phyloP scores from a whole-genome alignment of 2,888 invertebrate species.

The Onthophagus sagittarius region DNA sequence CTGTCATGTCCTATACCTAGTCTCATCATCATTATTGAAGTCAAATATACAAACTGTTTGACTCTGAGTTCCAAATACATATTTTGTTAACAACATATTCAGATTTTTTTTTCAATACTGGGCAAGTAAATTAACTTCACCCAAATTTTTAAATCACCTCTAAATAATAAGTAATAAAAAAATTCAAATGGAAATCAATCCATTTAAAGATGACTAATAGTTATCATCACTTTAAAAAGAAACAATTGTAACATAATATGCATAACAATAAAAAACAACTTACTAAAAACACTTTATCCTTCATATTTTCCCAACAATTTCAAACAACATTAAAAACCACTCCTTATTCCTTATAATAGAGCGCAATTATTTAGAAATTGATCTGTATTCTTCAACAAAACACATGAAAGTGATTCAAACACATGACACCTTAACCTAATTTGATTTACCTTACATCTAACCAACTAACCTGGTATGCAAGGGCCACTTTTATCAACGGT shows the following conservation, averaged over 20 bases:
- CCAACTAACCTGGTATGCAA: constrained; percentile 60
- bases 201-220: too few relatives aligned
- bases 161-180: too few relatives aligned
- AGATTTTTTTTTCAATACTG: too few relatives aligned
- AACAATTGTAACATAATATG: neutral
- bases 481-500: constrained; percentile 92
- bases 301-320: neutral
- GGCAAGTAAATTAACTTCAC: too few relatives aligned
- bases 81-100: too few relatives aligned
- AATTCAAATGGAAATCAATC: too few relatives aligned
- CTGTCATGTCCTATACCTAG: too few relatives aligned
- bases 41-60: too few relatives aligned
- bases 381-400: neutral
- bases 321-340: neutral
- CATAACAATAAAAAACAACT: neutral
- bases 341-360: neutral
- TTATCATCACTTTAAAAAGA: neutral
- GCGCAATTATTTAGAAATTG: neutral
- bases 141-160: too few relatives aligned
- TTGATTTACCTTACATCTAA: constrained; percentile 15
- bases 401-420: neutral
- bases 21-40: too few relatives aligned
- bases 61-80: too few relatives aligned
- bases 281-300: neutral
- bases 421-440: constrained; percentile 12